A percentile compares a stretch with the other conserved stretches of the same genome.
Evolutionary conservation across 2,113 vertebrate genomes (phyloP).

Genomic region (Gnathochromis pfefferi): DNA sequence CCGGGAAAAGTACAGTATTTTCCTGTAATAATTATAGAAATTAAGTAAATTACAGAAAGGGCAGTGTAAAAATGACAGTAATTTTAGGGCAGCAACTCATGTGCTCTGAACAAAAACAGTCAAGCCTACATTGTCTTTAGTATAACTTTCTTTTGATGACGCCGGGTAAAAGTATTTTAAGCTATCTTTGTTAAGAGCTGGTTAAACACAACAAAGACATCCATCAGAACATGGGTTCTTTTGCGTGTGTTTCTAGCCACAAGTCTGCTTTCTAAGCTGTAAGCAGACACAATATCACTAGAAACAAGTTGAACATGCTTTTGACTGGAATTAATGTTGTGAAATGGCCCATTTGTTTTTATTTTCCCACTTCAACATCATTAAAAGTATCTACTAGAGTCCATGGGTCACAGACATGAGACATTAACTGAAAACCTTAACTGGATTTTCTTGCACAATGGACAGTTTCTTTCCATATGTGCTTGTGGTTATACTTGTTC

Average conservation of each 20-base stretch:
- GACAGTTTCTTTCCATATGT: conserved; percentile 11
- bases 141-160: neutral
- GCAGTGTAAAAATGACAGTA: neutral
- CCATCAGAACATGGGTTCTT: neutral
- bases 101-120: neutral
- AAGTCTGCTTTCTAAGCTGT: neutral
- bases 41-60: neutral
- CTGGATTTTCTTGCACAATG: neutral
- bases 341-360: conserved; percentile 25
- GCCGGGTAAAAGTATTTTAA: neutral
- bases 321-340: neutral
- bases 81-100: neutral
- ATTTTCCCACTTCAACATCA: conserved; percentile 34
- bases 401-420: neutral
- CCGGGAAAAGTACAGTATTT: neutral
- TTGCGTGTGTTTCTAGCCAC: neutral
- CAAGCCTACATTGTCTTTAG: neutral
- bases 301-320: neutral
- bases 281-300: neutral
- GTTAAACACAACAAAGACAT: neutral
- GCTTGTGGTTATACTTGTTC: conserved; percentile 16
- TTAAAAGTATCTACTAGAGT: neutral
- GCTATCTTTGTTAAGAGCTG: neutral
- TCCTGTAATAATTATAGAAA: neutral
- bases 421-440: neutral